These are phyloP conservation scores for Podocnemis expansa DNA, from an alignment of 2,113 vertebrate genomes.

Conservation along the genomic window DNA sequence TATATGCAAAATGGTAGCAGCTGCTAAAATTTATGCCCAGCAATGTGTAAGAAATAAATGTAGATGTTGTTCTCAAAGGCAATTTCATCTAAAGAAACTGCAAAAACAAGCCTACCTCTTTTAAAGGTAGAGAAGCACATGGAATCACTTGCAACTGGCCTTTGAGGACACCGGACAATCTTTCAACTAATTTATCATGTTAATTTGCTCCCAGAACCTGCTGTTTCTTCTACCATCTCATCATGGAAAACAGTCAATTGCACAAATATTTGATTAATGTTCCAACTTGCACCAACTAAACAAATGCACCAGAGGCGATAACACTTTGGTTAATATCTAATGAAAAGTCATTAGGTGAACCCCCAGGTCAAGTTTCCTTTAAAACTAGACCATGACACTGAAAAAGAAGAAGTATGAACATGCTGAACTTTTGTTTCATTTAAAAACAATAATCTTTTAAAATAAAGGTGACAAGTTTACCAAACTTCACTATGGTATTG, in stretches of 20 bases:
- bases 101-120: slow-evolving; percentile 34
- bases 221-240: slow-evolving; percentile 1
- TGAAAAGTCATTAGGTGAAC: not conserved
- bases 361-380: not conserved
- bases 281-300: not conserved
- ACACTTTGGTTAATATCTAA: not conserved
- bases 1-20: slow-evolving; percentile 41
- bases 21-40: slow-evolving; percentile 44
- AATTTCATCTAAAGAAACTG: slow-evolving; percentile 7
- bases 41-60: slow-evolving; percentile 45
- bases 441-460: not conserved
- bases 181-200: slow-evolving; percentile 48
- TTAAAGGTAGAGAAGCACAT: slow-evolving; percentile 20
- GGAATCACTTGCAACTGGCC: slow-evolving; percentile 38
- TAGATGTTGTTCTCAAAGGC: slow-evolving; percentile 30
- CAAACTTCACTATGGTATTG: not conserved
- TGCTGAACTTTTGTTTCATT: not conserved
- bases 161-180: not conserved
- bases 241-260: not conserved
- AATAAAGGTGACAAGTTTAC: not conserved
- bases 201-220: slow-evolving; percentile 21
- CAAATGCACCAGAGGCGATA: slow-evolving; percentile 11
- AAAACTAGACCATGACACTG: not conserved
- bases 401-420: not conserved
- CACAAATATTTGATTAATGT: slow-evolving; percentile 33